Evolutionary conservation across 2,888 invertebrate species (phyloP), one percentile per base, ranked within the genome.

Genomic region (Chloroclystis v-ata): DNA sequence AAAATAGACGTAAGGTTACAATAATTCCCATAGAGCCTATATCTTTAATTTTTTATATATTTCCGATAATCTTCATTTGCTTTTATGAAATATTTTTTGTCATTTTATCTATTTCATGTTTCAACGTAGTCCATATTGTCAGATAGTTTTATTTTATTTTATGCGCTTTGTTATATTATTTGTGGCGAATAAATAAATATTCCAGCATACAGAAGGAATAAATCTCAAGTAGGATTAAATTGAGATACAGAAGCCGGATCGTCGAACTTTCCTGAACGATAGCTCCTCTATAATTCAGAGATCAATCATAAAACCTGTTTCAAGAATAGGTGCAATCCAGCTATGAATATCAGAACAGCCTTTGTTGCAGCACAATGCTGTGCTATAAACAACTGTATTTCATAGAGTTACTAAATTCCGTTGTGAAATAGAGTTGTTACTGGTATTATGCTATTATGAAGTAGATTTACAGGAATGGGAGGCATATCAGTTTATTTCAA

Each of bases 341-440:
- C 16, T 33, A 47, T 52, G 47, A 53, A 52, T 42, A 49, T 38
- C 44, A 43, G 47, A 45, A 42, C 29, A 49, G 10, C 37, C 20
- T 35, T 20, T 20, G 35, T 43, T 57, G 43, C 57, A 59, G 56
- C 58, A 54, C 37, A 48, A 59, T 39, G 47, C 52, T 33, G 57
- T 55, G 59, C 59, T 54, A 59, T 60, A 60, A 54, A 61, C 26
- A 65, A 63, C 62, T 60, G 65, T 55, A 60, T 54, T 20, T 28
- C 12, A 41, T 42, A 37, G 30, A 41, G 14, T 26, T 47, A 37
- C 51, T 51, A 56, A 61, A 57, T 61, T 61, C 63, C 29, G 37
- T 30, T 41, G 25, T 32, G 8, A 14, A 30, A 37, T 43, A 13
- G 11, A 43, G 7, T 26, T 7, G 13, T 13, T 9, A 30, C 12